Conservation (phyloP, 2,797 vertebrate species). For the Sebastes hopkinsi region DNA sequence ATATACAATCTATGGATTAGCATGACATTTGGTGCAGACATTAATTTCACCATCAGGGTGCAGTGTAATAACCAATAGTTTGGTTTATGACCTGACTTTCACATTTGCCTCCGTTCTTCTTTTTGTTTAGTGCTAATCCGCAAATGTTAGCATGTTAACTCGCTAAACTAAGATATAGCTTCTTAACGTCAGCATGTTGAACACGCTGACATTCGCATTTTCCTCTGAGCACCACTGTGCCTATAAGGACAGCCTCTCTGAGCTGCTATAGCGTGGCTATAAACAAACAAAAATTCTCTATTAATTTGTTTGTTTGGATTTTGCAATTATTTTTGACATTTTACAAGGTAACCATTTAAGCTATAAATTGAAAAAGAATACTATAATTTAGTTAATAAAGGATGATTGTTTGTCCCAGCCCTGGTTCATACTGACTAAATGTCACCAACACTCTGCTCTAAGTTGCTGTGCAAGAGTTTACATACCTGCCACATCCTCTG, state of each 20-base stretch:
- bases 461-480: background rate
- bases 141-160: background rate
- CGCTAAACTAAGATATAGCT: background rate
- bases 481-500: background rate
- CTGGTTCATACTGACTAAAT: background rate
- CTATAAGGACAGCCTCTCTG: background rate
- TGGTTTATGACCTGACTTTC: background rate
- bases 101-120: background rate
- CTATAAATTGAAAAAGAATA: background rate
- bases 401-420: background rate
- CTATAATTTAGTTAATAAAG: background rate
- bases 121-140: background rate
- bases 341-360: background rate
- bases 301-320: background rate
- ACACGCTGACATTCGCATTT: background rate
- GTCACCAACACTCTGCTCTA: background rate
- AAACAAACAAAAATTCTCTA: background rate
- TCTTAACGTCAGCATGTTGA: background rate
- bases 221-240: too few relatives aligned
- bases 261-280: background rate
- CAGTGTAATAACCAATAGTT: background rate
- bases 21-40: background rate
- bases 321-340: background rate
- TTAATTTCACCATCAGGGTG: background rate
- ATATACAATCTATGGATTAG: background rate